Conservation (phyloP, 2,888 invertebrate species). For the Druceiella hillmani region DNA sequence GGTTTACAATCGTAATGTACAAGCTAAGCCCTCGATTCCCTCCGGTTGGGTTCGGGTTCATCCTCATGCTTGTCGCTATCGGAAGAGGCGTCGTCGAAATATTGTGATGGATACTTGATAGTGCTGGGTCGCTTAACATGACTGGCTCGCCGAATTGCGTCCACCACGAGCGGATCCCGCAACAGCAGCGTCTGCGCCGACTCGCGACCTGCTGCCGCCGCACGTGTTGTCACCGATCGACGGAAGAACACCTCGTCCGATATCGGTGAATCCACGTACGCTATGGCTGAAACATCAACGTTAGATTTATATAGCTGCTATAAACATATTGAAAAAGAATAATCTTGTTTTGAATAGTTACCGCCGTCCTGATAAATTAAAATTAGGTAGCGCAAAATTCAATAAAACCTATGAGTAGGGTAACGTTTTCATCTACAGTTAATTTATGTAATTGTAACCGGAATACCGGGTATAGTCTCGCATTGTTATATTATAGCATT, state of each 20-base stretch:
- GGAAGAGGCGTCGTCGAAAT: constrained; percentile 37
- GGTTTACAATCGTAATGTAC: too few species aligned
- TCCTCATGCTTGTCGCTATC: constrained; percentile 38
- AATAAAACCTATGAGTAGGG: too few species aligned
- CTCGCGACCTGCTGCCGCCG: constrained; percentile 24
- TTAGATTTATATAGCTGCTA: too few species aligned
- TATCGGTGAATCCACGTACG: constrained; percentile 30
- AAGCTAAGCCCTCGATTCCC: too few species aligned
- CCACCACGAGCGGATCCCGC: constrained; percentile 38
- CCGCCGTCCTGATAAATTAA: too few species aligned
- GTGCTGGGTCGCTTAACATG: constrained; percentile 37
- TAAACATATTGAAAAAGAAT: constrained; percentile 2
- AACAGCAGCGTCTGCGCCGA: constrained; percentile 30
- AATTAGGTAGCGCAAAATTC: too few species aligned
- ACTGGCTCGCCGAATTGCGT: constrained; percentile 41
- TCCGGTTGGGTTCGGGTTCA: too few species aligned
- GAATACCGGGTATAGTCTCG: too few species aligned
- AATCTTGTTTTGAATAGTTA: constrained; percentile 15
- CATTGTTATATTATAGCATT: too few species aligned
- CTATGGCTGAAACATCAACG: constrained; percentile 41
- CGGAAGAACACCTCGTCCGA: constrained; percentile 27
- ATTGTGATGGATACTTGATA: constrained; percentile 42
- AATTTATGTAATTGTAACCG: too few species aligned
- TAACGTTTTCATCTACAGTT: too few species aligned
- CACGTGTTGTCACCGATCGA: constrained; percentile 27